Evolutionary conservation across 2,797 vertebrate genomes (phyloP).

Genomic region (Myiotriccus ornatus): DNA sequence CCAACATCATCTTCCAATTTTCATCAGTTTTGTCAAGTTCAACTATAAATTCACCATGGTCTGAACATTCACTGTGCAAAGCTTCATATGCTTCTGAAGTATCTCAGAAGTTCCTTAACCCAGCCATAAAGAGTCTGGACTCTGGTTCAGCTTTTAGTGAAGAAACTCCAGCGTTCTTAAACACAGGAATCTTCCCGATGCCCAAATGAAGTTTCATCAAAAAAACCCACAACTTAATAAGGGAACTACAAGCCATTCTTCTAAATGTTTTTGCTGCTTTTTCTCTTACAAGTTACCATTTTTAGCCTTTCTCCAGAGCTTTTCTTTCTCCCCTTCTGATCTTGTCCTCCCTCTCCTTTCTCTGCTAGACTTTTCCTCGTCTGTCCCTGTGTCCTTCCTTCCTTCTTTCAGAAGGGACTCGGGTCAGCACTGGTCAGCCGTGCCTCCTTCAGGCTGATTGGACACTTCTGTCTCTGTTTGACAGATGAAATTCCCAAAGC

Average conservation of each 20-base stretch:
- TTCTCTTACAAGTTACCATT: background rate
- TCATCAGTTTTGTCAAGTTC: background rate
- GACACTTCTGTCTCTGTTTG: conserved; percentile 33
- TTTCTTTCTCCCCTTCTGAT: background rate
- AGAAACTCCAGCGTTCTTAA: background rate
- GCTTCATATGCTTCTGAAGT: background rate
- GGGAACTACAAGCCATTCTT: background rate
- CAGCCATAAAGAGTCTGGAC: background rate
- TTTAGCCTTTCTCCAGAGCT: background rate
- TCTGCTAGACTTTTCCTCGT: background rate
- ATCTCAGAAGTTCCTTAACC: background rate
- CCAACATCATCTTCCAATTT: background rate
- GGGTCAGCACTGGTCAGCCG: conserved; percentile 3
- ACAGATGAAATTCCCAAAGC: conserved; percentile 55
- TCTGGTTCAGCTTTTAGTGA: background rate
- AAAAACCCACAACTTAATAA: background rate
- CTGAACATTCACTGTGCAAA: background rate
- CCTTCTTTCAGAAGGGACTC: background rate
- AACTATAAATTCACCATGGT: background rate
- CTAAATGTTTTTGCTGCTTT: background rate
- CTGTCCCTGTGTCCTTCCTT: background rate
- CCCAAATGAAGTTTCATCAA: background rate
- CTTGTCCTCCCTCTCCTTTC: background rate
- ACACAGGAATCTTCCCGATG: background rate
- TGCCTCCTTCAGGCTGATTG: conserved; percentile 12